These are phyloP conservation scores for Encarsia formosa DNA, from an alignment of 2,888 invertebrate species.

Conservation along the genomic window DNA sequence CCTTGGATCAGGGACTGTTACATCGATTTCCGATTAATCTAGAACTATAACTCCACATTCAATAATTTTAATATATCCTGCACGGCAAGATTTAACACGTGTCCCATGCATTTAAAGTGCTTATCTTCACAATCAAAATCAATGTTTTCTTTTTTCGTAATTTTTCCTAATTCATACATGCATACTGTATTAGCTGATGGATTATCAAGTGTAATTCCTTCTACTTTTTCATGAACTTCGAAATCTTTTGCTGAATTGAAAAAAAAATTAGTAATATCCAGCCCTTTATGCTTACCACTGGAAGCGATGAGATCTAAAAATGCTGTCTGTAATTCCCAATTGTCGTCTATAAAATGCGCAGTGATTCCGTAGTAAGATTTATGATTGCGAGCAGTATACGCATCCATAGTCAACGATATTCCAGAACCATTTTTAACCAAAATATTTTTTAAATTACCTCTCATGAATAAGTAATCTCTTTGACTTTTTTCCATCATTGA, in stretches of 20 bases:
- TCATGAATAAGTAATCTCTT: no score
- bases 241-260: neutral
- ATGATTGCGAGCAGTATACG: no score
- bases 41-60: no score
- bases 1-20: no score
- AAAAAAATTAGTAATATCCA: neutral
- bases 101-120: neutral
- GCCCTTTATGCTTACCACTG: neutral
- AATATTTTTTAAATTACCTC: no score
- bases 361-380: no score
- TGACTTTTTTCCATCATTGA: no score
- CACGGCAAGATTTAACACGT: neutral
- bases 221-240: neutral
- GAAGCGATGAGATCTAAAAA: neutral
- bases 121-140: neutral
- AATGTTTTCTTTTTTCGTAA: neutral
- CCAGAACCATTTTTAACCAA: no score
- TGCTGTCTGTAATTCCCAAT: neutral
- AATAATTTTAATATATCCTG: no score
- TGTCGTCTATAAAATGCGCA: neutral
- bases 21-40: no score
- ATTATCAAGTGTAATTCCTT: neutral
- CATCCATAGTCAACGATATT: no score
- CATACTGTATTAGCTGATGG: neutral
- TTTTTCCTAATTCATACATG: neutral